phyloP scores from a whole-genome alignment of 2,113 vertebrate species.

The Malurus cyaneus region DNA sequence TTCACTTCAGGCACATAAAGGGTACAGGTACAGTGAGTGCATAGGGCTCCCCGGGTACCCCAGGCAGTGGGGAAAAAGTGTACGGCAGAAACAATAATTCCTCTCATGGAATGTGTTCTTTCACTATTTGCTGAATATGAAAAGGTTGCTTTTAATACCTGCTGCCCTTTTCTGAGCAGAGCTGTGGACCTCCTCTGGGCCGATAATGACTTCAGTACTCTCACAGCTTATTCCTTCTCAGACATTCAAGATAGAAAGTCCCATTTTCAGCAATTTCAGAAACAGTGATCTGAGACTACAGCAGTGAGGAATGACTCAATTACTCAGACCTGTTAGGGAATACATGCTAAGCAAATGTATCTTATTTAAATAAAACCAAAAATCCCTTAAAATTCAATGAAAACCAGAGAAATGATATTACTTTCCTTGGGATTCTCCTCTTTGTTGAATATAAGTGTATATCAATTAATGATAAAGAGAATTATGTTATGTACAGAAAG shows the following conservation, averaged over 20 bases:
- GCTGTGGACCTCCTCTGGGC: background rate
- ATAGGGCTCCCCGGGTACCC: background rate
- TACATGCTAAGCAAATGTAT: background rate
- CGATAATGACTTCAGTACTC: background rate
- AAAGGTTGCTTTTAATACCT: background rate
- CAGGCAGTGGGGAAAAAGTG: background rate
- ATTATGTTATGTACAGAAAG: background rate
- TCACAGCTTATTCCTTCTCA: background rate
- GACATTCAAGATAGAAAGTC: background rate
- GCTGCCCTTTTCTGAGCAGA: background rate
- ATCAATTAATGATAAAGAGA: background rate
- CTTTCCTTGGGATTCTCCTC: background rate
- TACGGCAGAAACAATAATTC: background rate
- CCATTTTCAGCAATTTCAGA: slow-evolving; percentile 5
- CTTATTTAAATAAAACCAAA: background rate
- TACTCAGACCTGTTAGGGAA: background rate
- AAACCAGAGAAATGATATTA: background rate
- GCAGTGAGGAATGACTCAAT: background rate
- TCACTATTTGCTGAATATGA: background rate
- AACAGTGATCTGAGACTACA: background rate
- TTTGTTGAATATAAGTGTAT: background rate
- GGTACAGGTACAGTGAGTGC: background rate
- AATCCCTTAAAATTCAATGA: background rate
- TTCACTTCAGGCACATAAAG: background rate
- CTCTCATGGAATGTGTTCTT: background rate